Evolutionary conservation across 2,113 vertebrate genomes (phyloP).

Genomic region (Zingel zingel): DNA sequence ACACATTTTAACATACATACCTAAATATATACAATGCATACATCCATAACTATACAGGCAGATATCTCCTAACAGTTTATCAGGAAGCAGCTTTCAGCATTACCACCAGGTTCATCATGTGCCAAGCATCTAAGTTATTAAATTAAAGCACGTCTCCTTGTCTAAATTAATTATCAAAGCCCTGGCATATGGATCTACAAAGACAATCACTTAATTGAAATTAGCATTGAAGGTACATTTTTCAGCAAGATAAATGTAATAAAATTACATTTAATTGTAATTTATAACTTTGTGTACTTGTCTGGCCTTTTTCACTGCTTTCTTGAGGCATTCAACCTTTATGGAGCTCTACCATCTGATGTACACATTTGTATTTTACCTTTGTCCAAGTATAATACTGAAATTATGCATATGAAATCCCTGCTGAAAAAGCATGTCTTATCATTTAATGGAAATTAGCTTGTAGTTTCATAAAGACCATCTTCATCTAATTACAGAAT

Average conservation of each 20-base stretch:
- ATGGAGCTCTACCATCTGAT: conserved; percentile 2
- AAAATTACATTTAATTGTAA: conserved; percentile 61
- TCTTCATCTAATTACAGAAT: conserved; percentile 36
- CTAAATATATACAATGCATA: background rate
- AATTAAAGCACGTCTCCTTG: conserved; percentile 36
- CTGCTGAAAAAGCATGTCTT: conserved; percentile 35
- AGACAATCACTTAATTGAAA: conserved; percentile 49
- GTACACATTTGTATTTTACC: conserved; percentile 16
- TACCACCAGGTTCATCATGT: conserved; percentile 8
- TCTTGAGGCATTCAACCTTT: conserved; percentile 19
- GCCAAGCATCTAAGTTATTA: conserved; percentile 26
- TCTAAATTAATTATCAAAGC: conserved; percentile 44
- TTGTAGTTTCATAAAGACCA: conserved; percentile 40
- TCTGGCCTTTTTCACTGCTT: conserved; percentile 34
- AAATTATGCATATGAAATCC: conserved; percentile 49
- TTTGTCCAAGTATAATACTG: conserved; percentile 30
- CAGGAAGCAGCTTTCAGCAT: conserved; percentile 3
- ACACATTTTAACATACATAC: background rate
- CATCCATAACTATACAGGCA: background rate
- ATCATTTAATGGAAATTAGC: conserved; percentile 60
- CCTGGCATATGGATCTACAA: conserved; percentile 22
- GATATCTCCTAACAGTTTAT: background rate
- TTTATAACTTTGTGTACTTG: conserved; percentile 43
- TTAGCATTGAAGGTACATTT: conserved; percentile 48
- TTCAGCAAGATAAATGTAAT: conserved; percentile 48